Base-by-base conservation (phyloP, 2,888 invertebrate species). In the Callyntrura sp. region DNA sequence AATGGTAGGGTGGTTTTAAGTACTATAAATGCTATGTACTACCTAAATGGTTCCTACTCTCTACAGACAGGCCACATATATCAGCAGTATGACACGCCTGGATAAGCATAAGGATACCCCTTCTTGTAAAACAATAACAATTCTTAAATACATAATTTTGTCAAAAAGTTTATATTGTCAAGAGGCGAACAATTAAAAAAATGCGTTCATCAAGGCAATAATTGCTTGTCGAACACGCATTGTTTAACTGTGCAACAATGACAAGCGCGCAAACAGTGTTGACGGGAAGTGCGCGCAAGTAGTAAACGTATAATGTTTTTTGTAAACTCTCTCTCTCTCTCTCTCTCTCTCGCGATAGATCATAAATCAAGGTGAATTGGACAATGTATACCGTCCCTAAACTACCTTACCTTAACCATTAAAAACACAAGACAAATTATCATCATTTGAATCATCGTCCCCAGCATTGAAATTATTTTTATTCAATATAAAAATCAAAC, bases 321-420 rank as follows among this genome's bases (percentile, higher is more conserved):
- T n/a, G n/a, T n/a, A n/a, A n/a, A n/a, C n/a, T n/a, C n/a, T n/a
- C n/a, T n/a, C n/a, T n/a, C n/a, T n/a, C n/a, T n/a, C n/a, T n/a
- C n/a, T n/a, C n/a, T n/a, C 88, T 60, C 76, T 82, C 57, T 65
- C 35, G 68, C 12, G 55, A 6, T 55, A n/a, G 14, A 55, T 88
- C 88, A 78, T 88, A 88, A 88, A 88, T 88, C 88, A 88, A 88
- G 88, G 83, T 78, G 84, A 88, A 83, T 73, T 88, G 60, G 88
- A 88, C 88, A 84, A 65, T 60, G 55, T 35, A 23, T 17, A 48
- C 55, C 84, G 65, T 84, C 78, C 84, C 76, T n/a, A n/a, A n/a
- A n/a, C n/a, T n/a, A n/a, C n/a, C n/a, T 76, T 28, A 68, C 70
- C 45, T 73, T 23, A 57, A 79, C 57, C 28, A 23, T 25, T 51